Evolutionary conservation across 1,140 invertebrate genomes (phyloP).

Genomic region (Metopolophium dirhodum): DNA sequence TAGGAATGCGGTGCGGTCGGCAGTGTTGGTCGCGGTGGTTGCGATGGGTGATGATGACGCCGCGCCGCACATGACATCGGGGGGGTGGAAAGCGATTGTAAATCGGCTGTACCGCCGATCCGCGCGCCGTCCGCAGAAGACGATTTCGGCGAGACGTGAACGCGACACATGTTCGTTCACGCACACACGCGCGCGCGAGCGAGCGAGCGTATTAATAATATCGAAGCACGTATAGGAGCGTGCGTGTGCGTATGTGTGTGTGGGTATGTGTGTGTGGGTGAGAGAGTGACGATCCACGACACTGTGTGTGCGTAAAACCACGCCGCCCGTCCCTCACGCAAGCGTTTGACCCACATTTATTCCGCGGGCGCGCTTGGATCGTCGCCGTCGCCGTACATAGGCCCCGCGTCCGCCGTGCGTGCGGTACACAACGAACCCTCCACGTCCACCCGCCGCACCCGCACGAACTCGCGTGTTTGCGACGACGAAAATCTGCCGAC

Average conservation of each 20-base stretch:
- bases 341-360: conserved; percentile 44
- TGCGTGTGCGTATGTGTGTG: not conserved
- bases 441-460: not conserved
- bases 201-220: not conserved
- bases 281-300: not conserved
- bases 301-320: not conserved
- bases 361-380: not conserved
- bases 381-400: not conserved
- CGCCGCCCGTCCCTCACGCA: not conserved
- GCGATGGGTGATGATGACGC: not conserved
- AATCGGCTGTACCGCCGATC: not conserved
- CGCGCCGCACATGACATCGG: not conserved
- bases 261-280: not conserved
- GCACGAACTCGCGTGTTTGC: not conserved
- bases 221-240: not conserved
- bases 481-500: conserved; percentile 32
- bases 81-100: not conserved
- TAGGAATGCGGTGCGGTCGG: not conserved
- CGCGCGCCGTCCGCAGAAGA: not conserved
- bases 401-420: not conserved
- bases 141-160: conserved; percentile 9
- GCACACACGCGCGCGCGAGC: not conserved
- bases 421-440: not conserved
- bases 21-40: no score
- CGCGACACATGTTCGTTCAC: conserved; percentile 30